Evolutionary conservation across 2,888 invertebrate genomes (phyloP).

Genomic region (Drosophila subsilvestris): DNA sequence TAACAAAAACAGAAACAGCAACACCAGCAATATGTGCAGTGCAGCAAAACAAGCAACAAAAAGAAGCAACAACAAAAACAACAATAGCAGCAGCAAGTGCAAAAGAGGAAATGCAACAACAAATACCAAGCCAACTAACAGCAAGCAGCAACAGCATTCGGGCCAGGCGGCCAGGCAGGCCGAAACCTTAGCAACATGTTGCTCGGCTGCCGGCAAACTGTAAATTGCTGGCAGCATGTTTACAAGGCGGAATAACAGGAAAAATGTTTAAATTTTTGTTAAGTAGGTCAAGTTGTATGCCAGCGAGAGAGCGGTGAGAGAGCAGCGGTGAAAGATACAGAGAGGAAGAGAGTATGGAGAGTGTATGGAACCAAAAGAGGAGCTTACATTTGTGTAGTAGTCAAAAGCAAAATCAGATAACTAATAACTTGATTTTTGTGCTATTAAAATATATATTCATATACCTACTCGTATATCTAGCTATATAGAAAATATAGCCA

Average conservation of each 20-base stretch:
- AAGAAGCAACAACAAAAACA: conserved; percentile 45
- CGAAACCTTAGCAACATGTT: conserved; percentile 26
- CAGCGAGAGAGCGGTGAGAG: conserved; percentile 32
- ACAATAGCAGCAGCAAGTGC: conserved; percentile 65
- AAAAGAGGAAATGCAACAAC: conserved; percentile 78
- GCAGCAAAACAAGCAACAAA: conserved; percentile 44
- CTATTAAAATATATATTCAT: neutral
- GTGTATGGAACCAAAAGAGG: neutral
- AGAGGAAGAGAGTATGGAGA: conserved; percentile 26
- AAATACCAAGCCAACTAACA: conserved; percentile 43
- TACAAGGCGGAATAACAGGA: conserved; percentile 83
- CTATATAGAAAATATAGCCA: neutral
- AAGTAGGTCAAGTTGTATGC: conserved; percentile 81
- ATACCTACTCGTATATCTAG: too few species aligned
- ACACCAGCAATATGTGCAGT: conserved; percentile 53
- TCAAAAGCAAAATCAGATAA: conserved; percentile 1
- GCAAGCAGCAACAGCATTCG: conserved; percentile 21
- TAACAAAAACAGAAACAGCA: conserved; percentile 55
- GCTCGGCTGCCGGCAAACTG: conserved; percentile 67
- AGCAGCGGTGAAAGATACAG: conserved; percentile 24
- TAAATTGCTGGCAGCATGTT: conserved; percentile 78
- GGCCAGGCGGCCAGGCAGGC: conserved; percentile 11
- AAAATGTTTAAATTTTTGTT: conserved; percentile 79
- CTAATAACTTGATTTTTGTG: conserved; percentile 41
- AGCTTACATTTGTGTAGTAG: neutral